Percentiles rank a stretch among this genome's conserved stretches.
These are phyloP conservation scores for Magallana angulata DNA, from an alignment of 1,140 invertebrate species.

Conservation along the genomic window DNA sequence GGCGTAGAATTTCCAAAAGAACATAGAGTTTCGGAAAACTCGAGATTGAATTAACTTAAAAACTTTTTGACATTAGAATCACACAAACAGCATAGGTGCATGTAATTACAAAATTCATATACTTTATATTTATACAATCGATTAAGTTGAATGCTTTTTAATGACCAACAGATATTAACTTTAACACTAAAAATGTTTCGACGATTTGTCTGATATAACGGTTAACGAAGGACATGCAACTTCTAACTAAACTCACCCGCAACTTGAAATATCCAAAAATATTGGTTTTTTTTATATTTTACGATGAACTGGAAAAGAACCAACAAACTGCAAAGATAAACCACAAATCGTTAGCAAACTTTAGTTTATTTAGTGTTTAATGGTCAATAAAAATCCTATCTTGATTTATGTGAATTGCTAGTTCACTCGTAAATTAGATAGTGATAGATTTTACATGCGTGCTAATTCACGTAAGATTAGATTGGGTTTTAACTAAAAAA, in stretches of 20 bases:
- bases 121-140: no score
- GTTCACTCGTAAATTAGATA: conserved; percentile 7
- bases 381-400: conserved; percentile 34
- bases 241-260: neutral
- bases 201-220: no score
- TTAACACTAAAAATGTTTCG: no score
- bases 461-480: conserved; percentile 3
- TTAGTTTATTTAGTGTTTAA: neutral
- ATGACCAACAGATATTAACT: no score
- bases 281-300: neutral
- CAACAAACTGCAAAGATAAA: neutral
- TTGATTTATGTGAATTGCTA: conserved; percentile 2
- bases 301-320: neutral
- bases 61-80: no score
- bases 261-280: neutral
- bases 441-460: conserved; percentile 19
- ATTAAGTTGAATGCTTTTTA: no score
- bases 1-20: no score
- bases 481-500: neutral
- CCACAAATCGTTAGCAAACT: neutral
- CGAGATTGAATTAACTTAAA: no score
- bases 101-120: no score
- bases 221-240: no score
- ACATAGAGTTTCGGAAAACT: no score
- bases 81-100: no score